phyloP scores from a whole-genome alignment of 2,797 vertebrate genomes.

The Enteromius treurensis region DNA sequence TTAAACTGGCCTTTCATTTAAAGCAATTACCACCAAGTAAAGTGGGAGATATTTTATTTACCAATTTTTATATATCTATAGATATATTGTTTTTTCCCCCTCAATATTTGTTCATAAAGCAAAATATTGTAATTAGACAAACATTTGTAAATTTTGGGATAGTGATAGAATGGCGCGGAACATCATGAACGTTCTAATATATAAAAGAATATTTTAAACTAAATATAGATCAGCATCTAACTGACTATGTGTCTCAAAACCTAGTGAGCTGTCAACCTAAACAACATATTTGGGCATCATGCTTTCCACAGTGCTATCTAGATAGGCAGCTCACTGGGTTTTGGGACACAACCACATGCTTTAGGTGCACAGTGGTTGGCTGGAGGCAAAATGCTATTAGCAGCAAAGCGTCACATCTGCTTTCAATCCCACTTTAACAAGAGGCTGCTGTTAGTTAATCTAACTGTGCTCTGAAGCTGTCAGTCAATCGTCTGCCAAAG shows the following conservation, averaged over 20 bases:
- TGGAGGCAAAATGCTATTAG: conserved; percentile 76
- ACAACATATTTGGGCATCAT: neutral
- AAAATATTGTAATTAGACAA: neutral
- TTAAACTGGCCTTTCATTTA: neutral
- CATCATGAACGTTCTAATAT: neutral
- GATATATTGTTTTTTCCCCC: too few relatives aligned
- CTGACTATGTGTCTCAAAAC: neutral
- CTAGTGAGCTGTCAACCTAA: neutral
- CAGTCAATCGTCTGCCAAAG: conserved; percentile 62
- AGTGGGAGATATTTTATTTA: neutral
- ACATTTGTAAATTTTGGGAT: neutral
- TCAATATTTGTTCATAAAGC: neutral
- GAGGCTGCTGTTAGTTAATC: conserved; percentile 70
- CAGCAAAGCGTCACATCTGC: conserved; percentile 72
- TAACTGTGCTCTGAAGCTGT: conserved; percentile 64
- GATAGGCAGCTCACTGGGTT: conserved; percentile 3
- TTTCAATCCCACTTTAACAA: conserved; percentile 69
- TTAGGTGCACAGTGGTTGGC: conserved; percentile 74
- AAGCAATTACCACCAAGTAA: neutral
- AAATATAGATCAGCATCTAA: conserved; percentile 3
- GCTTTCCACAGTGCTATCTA: conserved; percentile 5
- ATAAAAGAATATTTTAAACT: neutral
- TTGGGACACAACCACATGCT: conserved; percentile 12
- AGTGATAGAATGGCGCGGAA: neutral
- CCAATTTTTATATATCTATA: neutral